Evolutionary conservation across 1,140 invertebrate genomes (phyloP), one percentile per base, ranked within the genome.

Genomic region (Pararge aegeria): DNA sequence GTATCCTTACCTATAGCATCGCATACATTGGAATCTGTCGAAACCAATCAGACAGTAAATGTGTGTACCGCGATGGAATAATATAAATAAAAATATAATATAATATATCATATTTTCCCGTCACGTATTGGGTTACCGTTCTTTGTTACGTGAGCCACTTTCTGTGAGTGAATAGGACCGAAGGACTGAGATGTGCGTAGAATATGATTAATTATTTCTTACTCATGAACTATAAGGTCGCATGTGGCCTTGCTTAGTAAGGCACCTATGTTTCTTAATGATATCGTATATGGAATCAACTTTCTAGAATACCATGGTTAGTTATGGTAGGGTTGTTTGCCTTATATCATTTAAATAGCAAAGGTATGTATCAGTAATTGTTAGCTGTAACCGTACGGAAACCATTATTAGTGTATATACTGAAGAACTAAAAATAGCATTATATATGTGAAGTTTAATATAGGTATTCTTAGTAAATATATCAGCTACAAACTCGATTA

Each of bases 101-200:
- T 34, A 75, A 80, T 81, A 68, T 74, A 84, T 87, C 75, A 87
- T 80, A 79, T 83, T 85, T n/a, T 88, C 82, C 83, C 48, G 73
- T 87, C 82, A 88, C 83, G 83, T 88, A 85, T 78, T 72, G 68
- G 75, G 82, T 88, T 87, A 85, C 83, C 79, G 83, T 85, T 86
- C 82, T 77, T 86, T 86, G 79, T 87, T 87, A 84, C 81, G 84
- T 82, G 85, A 75, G 79, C 82, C 75, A 87, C 85, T 88, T 88
- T 86, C 83, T 73, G 83, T 76, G 76, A 82, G 77, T 83, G 81
- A 86, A 82, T 80, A 84, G 82, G 78, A 75, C 70, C 74, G 66
- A 78, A 82, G 80, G 76, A 83, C 70, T 64, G 61, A 62, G 72
- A 73, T 88, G 85, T 83, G 85, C 67, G 71, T 69, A 58, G 85